Evolutionary conservation across 1,140 invertebrate species (phyloP).

Genomic region (Asobara japonica): DNA sequence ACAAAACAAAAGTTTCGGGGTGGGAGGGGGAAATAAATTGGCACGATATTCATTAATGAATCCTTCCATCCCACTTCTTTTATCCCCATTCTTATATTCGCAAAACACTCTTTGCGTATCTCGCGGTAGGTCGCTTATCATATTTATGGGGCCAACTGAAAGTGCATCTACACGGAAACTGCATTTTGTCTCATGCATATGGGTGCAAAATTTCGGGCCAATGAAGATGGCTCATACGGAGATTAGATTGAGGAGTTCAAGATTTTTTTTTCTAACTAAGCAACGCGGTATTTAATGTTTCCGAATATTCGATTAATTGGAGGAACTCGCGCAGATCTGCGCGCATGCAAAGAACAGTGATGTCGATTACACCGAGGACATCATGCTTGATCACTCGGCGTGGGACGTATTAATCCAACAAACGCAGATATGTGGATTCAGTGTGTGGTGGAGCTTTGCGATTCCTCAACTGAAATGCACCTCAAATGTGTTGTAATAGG

Average conservation of each 20-base stretch:
- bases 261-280: background rate
- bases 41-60: background rate
- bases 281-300: no score
- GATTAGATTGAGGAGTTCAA: no score
- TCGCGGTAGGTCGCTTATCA: slow-evolving; percentile 50
- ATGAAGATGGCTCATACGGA: background rate
- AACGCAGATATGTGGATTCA: slow-evolving; percentile 5
- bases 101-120: slow-evolving; percentile 47
- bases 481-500: slow-evolving; percentile 34
- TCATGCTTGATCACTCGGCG: background rate
- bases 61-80: background rate
- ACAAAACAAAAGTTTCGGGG: background rate
- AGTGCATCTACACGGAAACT: slow-evolving; percentile 54
- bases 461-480: slow-evolving; percentile 20
- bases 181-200: slow-evolving; percentile 54
- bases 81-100: background rate
- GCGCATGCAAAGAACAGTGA: background rate
- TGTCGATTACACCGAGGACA: background rate
- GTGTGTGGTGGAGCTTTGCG: background rate
- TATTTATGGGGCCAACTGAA: slow-evolving; percentile 54
- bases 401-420: slow-evolving; percentile 13
- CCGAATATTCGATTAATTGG: no score
- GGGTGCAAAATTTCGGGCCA: slow-evolving; percentile 49
- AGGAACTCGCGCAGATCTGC: no score
- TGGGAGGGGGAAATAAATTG: background rate